These are phyloP conservation scores for Amiota minor DNA, from an alignment of 2,888 invertebrate genomes.

Conservation along the genomic window DNA sequence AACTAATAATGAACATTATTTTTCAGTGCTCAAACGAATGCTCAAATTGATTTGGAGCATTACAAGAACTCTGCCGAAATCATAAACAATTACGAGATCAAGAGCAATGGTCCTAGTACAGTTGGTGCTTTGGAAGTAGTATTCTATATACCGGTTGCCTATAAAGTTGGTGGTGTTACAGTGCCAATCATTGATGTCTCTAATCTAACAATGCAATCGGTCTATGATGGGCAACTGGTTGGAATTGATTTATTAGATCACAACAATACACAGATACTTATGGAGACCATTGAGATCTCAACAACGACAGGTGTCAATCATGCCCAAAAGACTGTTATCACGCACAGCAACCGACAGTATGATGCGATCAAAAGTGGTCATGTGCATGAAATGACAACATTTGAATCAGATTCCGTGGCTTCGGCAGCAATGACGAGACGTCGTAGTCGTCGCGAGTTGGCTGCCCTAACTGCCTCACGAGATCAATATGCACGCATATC, in stretches of 20 bases:
- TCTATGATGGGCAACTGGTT: conserved; percentile 66
- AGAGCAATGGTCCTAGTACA: conserved; percentile 72
- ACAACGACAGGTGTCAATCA: conserved; percentile 40
- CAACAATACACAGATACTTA: conserved; percentile 67
- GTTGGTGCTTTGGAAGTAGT: conserved; percentile 68
- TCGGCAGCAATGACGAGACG: conserved; percentile 57
- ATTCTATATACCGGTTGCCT: conserved; percentile 70
- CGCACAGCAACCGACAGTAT: conserved; percentile 50
- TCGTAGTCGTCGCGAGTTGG: conserved; percentile 59
- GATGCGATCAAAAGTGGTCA: conserved; percentile 55
- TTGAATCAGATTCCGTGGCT: conserved; percentile 53
- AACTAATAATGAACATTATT: background rate
- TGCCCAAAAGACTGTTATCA: conserved; percentile 39
- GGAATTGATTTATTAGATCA: conserved; percentile 66
- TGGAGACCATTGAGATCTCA: conserved; percentile 64
- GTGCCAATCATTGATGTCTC: conserved; percentile 69
- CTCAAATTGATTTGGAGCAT: conserved; percentile 68
- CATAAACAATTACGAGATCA: conserved; percentile 71
- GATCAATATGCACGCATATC: conserved; percentile 68
- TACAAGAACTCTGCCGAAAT: conserved; percentile 63
- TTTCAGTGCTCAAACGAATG: conserved; percentile 64
- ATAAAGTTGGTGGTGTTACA: conserved; percentile 60
- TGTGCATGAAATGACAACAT: conserved; percentile 45
- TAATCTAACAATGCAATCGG: conserved; percentile 68
- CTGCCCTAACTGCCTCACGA: conserved; percentile 59